phyloP scores from a whole-genome alignment of 2,888 invertebrate species.

The Lepidochitona cinerea region DNA sequence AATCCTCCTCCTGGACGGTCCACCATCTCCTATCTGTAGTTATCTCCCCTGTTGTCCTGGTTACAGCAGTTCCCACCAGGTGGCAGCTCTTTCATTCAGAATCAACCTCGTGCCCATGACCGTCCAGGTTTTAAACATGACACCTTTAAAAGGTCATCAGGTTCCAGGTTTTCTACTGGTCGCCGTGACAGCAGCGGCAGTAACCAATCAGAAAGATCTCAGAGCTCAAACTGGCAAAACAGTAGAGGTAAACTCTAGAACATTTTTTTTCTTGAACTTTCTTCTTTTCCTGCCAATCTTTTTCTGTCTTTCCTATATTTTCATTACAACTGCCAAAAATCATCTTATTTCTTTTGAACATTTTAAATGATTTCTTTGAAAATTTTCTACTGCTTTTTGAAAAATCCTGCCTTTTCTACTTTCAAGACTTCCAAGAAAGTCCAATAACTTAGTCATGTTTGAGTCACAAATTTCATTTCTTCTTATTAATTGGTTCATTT shows the following conservation, averaged over 20 bases:
- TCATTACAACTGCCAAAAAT: too few species aligned
- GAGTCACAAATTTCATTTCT: too few species aligned
- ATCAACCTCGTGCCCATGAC: background rate
- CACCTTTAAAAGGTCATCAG: background rate
- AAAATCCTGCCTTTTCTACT: too few species aligned
- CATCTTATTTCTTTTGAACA: too few species aligned
- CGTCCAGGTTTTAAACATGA: background rate
- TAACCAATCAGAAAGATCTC: background rate
- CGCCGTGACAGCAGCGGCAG: background rate
- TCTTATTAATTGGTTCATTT: too few species aligned
- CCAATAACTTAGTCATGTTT: too few species aligned
- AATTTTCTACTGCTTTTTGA: too few species aligned
- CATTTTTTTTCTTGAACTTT: background rate
- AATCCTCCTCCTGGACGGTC: too few species aligned
- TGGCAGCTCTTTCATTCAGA: background rate
- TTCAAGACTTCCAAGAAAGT: too few species aligned
- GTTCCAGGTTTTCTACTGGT: background rate
- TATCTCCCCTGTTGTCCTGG: conserved; percentile 6
- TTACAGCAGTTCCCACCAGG: background rate
- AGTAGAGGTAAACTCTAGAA: background rate
- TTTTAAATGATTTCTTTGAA: too few species aligned
- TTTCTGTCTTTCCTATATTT: background rate
- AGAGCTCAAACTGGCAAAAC: background rate
- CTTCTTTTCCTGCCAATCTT: background rate
- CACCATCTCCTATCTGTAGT: too few species aligned